Percentiles rank a stretch among this genome's conserved stretches.
phyloP scores from a whole-genome alignment of 2,797 vertebrate genomes.

The Dicrostonyx torquatus region DNA sequence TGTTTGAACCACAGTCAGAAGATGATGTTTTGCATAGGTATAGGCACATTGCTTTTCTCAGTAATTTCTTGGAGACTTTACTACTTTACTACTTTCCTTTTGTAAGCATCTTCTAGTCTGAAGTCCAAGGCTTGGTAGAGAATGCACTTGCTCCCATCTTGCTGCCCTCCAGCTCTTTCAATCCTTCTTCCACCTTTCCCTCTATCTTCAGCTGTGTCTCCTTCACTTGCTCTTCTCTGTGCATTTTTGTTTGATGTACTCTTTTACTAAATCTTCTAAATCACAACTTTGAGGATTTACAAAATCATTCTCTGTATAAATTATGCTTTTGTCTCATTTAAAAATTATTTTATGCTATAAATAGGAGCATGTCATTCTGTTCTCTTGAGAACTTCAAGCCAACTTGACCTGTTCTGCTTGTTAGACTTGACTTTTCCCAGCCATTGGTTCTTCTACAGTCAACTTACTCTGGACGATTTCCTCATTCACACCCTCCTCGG shows the following conservation, averaged over 20 bases:
- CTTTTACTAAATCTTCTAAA: background rate
- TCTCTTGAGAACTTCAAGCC: constrained; percentile 92
- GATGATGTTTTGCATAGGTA: background rate
- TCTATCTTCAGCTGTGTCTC: background rate
- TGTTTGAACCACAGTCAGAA: background rate
- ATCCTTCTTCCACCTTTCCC: background rate
- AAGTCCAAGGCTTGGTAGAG: background rate
- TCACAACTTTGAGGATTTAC: background rate
- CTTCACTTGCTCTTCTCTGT: background rate
- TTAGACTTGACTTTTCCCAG: constrained; percentile 10
- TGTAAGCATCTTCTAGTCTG: background rate
- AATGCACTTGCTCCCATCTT: too few species aligned
- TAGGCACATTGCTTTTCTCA: background rate
- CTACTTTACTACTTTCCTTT: background rate
- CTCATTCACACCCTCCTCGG: background rate
- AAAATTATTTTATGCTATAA: constrained; percentile 5
- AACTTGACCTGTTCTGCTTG: constrained; percentile 17
- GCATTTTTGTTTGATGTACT: background rate
- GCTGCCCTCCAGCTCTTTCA: background rate
- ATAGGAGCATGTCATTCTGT: constrained; percentile 92
- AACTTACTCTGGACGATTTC: background rate
- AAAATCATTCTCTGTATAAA: constrained; percentile 8
- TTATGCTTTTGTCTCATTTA: background rate
- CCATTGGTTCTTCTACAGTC: background rate
- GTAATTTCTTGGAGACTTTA: background rate